Evolutionary conservation across 2,113 vertebrate genomes (phyloP), one percentile per base, ranked within the genome.

Genomic region (Casuarius casuarius): DNA sequence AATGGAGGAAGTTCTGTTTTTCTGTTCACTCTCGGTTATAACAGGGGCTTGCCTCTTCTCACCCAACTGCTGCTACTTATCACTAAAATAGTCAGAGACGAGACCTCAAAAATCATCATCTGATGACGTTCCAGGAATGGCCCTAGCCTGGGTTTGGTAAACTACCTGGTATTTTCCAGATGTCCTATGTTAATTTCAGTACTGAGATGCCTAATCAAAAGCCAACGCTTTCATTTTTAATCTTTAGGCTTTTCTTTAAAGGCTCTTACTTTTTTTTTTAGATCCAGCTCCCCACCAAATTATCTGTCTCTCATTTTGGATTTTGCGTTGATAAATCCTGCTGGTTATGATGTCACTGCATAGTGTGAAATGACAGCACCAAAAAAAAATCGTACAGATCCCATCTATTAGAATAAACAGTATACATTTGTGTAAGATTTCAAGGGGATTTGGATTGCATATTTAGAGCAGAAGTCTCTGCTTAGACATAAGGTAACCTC

Each of bases 311-410:
- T 83, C 73, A 92, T 40, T 51, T 62, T 71, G 70, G 83, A 59
- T 83, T 94, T 92, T 20, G 67, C 33, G 46, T 51, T 46, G 91
- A 85, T 95, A 89, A 95, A 86, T 96, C 94, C 61, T 75, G 12
- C 42, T 61, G 49, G 92, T 78, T 91, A 28, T 38, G 85, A 90
- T 70, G 74, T 91, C 76, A 62, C 51, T 33, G 76, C 8, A 4
- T 63, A 23, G 88, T 68, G 81, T 59, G 92, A 95, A 94, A 74
- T 83, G 92, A 97, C 75, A 95, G 89, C 82, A 85, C 49, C 78
- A 61, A 21, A 91, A 91, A 71, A 83, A 84, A 85, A 61, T 46
- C 75, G 85, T 80, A 35, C 49, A 1, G 2, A 3, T 84, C 3
- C 95, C 92, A 92, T 95, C 91, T 96, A 92, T 77, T 90, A n/a